Base-by-base conservation (phyloP, 64 coral and sea anemone genomes). In the Pocillopora damicornis region DNA sequence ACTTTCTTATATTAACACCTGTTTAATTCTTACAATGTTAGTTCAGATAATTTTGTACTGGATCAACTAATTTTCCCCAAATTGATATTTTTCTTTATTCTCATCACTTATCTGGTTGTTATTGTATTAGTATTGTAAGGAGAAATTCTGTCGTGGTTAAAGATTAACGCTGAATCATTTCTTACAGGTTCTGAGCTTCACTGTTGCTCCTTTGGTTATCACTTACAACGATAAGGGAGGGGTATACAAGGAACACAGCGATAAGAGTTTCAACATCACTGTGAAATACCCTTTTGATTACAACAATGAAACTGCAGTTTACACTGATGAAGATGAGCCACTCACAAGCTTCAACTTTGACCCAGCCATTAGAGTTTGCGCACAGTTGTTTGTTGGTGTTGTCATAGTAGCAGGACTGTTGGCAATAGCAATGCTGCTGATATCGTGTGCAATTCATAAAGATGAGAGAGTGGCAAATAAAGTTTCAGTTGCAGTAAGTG, bases 211-310 rank as follows among this genome's bases (percentile, higher is more conserved):
- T 7, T 87, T 93, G 64, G 87, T 87, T 20, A 37, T 96, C 35
- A 83, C 90, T 57, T 96, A 93, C 60, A 67, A 79, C 16, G 91
- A 90, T 37, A 91, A 84, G 79, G 94, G 67, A 34, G 88, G 82
- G 9, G 11, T 96, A 9, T 89, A 93, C 75, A 22, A 65, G n/a
- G 25, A 65, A 34, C 73, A 87, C 64, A 81, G 57, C 12, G 37
- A 13, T 2, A 37, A 76, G 13, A 92, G 91, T 68, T 90, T 92
- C n/a, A 96, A 96, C 78, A 93, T 93, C 16, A 93, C 91, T 0
- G 77, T 96, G 15, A 83, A 90, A 84, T 96, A 96, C 58, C 94
- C 94, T 20, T 96, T 93, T 61, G 58, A 93, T 26, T 95, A 95
- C 68, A 88, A 89, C 37, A 97, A 97, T 73, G 61, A 65, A 18